Evolutionary conservation across 1,140 invertebrate species (phyloP).

Genomic region (Babylonia areolata): DNA sequence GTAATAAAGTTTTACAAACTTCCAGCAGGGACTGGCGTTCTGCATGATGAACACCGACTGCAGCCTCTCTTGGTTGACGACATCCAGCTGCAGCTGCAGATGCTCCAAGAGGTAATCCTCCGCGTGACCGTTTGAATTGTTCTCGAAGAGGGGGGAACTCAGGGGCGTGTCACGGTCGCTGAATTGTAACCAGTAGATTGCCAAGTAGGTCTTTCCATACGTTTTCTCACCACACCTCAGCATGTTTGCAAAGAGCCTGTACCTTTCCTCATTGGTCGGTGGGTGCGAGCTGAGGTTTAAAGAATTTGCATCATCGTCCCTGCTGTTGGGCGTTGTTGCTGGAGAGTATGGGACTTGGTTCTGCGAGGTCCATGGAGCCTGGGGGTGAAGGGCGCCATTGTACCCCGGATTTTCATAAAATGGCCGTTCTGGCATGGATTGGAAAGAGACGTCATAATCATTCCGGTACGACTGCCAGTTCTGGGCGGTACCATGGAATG

Average conservation of each 20-base stretch:
- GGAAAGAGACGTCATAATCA: background rate
- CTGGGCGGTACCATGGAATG: too few species aligned
- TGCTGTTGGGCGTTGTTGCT: background rate
- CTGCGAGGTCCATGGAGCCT: background rate
- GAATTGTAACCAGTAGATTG: slow-evolving; percentile 21
- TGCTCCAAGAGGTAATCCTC: background rate
- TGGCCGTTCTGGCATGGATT: too few species aligned
- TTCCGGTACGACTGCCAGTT: background rate
- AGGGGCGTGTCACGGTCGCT: background rate
- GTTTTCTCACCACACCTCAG: background rate
- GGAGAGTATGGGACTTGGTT: background rate
- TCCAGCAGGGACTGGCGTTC: slow-evolving; percentile 12
- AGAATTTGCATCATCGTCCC: background rate
- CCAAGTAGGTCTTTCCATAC: background rate
- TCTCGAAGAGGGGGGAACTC: slow-evolving; percentile 18
- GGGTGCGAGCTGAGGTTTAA: background rate
- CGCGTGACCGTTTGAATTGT: background rate
- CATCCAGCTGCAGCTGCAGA: background rate
- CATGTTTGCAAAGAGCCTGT: background rate
- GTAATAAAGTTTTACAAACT: background rate
- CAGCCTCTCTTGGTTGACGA: slow-evolving; percentile 4
- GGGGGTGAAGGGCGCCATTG: background rate
- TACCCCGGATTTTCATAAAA: too few species aligned
- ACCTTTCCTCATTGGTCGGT: slow-evolving; percentile 14
- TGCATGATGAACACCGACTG: slow-evolving; percentile 20